Evolutionary conservation across 2,113 vertebrate genomes (phyloP).

Genomic region (Alces alces): DNA sequence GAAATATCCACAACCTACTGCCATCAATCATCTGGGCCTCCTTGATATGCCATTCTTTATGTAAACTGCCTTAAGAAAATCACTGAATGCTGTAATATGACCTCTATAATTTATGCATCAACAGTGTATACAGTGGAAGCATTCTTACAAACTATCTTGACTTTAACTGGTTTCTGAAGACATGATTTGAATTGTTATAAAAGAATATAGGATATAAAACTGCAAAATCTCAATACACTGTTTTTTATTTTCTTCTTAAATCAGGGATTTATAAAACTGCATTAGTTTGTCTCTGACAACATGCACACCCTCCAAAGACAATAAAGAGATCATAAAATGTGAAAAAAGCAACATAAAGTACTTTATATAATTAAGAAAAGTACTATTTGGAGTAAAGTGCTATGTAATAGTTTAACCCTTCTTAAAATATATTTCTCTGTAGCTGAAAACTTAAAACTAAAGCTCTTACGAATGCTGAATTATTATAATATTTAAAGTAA

Average conservation of each 20-base stretch:
- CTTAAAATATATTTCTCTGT: not conserved
- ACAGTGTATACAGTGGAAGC: not conserved
- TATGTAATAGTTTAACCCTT: not conserved
- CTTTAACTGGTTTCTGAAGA: slow-evolving; percentile 15
- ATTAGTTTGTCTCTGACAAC: not conserved
- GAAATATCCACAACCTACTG: not conserved
- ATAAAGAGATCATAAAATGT: not conserved
- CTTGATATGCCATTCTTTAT: not conserved
- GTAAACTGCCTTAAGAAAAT: not conserved
- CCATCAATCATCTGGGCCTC: not conserved
- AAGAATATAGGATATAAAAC: not conserved
- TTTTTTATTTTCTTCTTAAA: not conserved
- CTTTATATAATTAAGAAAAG: not conserved
- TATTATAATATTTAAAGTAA: not conserved
- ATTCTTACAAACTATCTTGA: not conserved
- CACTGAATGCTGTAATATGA: not conserved
- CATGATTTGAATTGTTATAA: not conserved
- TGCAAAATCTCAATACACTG: not conserved
- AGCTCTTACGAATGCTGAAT: not conserved
- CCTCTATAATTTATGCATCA: not conserved
- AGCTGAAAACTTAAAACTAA: not conserved
- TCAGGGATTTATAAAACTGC: not conserved
- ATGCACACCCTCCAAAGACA: not conserved
- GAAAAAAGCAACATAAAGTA: not conserved
- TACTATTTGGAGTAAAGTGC: not conserved